phyloP scores from a whole-genome alignment of 2,797 vertebrate species.

The Onychomys leucogaster region DNA sequence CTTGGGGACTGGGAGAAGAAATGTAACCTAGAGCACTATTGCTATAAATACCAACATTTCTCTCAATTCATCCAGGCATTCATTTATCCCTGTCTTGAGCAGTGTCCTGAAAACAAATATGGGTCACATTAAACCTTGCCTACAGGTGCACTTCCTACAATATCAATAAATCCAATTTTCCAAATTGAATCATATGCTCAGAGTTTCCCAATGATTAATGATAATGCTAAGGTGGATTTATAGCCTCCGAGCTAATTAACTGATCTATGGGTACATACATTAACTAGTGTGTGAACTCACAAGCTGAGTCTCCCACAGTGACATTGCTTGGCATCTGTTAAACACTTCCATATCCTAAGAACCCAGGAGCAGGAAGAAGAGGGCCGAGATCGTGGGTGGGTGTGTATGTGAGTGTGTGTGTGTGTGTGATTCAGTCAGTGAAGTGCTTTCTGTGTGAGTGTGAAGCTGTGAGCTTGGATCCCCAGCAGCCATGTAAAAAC shows the following conservation, averaged over 20 bases:
- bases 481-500: neutral
- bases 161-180: neutral
- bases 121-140: neutral
- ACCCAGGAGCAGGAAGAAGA: neutral
- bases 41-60: neutral
- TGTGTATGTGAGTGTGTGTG: no score
- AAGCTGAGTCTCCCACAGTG: neutral
- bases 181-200: conserved; percentile 14
- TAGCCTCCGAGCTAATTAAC: neutral
- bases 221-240: neutral
- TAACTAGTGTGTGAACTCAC: neutral
- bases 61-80: neutral
- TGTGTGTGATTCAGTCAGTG: neutral
- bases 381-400: neutral
- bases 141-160: neutral
- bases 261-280: neutral
- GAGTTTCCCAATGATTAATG: neutral
- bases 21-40: neutral
- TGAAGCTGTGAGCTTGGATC: neutral
- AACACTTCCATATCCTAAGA: neutral
- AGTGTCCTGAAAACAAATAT: neutral
- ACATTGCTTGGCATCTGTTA: neutral
- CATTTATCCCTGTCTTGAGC: neutral
- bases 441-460: neutral
- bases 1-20: neutral